These are phyloP conservation scores for Odontophorus gujanensis DNA, from an alignment of 2,113 vertebrate genomes.

Conservation along the genomic window DNA sequence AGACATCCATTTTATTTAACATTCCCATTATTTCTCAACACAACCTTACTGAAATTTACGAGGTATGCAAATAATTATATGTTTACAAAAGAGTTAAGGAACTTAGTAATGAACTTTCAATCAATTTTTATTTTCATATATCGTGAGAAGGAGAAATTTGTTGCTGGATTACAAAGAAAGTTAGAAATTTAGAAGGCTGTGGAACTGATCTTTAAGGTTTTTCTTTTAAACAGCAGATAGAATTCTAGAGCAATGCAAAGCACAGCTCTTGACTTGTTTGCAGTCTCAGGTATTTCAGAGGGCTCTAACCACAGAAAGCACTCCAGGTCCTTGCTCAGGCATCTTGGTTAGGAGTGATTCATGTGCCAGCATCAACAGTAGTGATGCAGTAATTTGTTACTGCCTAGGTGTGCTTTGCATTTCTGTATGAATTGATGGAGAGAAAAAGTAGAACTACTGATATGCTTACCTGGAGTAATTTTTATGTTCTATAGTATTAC, in stretches of 20 bases:
- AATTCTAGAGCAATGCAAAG: not conserved
- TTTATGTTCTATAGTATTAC: not conserved
- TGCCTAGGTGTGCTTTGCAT: not conserved
- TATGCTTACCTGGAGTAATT: not conserved
- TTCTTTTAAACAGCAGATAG: not conserved
- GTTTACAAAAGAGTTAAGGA: not conserved
- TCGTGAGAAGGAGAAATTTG: not conserved
- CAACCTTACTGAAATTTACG: not conserved
- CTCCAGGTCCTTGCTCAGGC: accelerated
- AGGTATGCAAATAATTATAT: not conserved
- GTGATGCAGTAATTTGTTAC: not conserved
- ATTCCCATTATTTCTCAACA: not conserved
- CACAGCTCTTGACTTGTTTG: accelerated
- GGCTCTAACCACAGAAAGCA: not conserved
- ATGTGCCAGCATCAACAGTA: not conserved
- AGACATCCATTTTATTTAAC: not conserved
- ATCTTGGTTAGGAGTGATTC: accelerated
- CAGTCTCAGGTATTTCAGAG: not conserved
- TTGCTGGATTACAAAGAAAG: not conserved
- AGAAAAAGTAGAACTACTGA: not conserved
- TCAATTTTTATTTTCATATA: accelerated
- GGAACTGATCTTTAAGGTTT: not conserved
- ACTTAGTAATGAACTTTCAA: not conserved
- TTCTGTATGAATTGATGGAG: not conserved
- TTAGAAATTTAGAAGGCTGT: not conserved